These are phyloP conservation scores for Hippocampus guttulatus DNA, from an alignment of 2,113 vertebrate species.

Conservation along the genomic window DNA sequence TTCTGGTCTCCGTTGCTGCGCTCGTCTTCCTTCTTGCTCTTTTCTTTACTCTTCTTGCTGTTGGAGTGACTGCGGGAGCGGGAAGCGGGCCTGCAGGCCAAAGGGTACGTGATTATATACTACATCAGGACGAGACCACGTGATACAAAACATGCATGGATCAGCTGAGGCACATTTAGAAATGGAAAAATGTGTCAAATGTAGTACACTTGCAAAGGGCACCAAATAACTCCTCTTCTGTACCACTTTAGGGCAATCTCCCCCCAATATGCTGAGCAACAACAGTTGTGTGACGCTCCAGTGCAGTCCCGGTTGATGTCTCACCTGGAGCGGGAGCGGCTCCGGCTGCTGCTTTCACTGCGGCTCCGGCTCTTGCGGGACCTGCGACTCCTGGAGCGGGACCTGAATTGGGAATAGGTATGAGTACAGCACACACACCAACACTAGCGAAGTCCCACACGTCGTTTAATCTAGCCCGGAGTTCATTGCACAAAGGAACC, in stretches of 20 bases:
- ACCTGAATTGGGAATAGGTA: conserved; percentile 62
- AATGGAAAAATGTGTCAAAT: too few species aligned
- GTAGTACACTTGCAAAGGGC: too few species aligned
- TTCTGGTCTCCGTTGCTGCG: conserved; percentile 62
- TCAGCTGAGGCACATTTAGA: too few species aligned
- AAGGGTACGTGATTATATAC: neutral
- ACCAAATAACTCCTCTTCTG: too few species aligned
- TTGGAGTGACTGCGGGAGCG: conserved; percentile 81
- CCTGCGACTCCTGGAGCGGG: conserved; percentile 88
- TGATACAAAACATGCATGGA: too few species aligned
- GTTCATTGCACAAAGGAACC: too few species aligned
- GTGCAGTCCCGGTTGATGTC: conserved; percentile 1
- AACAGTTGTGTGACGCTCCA: too few species aligned
- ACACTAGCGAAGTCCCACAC: too few species aligned
- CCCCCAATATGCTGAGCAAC: too few species aligned
- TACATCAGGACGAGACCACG: neutral
- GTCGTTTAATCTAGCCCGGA: too few species aligned
- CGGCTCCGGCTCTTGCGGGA: conserved; percentile 90
- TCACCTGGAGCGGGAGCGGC: conserved; percentile 85
- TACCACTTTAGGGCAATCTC: too few species aligned
- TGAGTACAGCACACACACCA: neutral
- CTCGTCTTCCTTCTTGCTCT: conserved; percentile 71
- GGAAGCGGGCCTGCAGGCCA: conserved; percentile 76
- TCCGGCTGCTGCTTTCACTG: conserved; percentile 86
- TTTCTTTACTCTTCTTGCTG: conserved; percentile 70